phyloP scores from a whole-genome alignment of 2,113 vertebrate species.

The Steatornis caripensis region DNA sequence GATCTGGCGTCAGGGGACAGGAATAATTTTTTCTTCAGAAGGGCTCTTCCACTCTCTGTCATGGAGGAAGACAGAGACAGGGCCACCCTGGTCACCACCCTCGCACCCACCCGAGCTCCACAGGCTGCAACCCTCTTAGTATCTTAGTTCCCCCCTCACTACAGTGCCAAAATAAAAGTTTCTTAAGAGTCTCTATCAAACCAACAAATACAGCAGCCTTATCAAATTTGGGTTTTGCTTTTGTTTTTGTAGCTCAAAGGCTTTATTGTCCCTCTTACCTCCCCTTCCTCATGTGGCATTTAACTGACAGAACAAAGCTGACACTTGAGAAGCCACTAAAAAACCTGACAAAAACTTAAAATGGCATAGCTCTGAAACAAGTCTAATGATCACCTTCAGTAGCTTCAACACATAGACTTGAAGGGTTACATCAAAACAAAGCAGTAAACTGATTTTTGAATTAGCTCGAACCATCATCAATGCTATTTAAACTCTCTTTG shows the following conservation, averaged over 20 bases:
- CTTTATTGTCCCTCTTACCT: background rate
- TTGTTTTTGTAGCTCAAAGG: background rate
- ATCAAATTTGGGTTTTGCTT: background rate
- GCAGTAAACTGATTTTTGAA: background rate
- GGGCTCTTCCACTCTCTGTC: background rate
- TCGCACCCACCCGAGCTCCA: fast-evolving
- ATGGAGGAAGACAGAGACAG: fast-evolving
- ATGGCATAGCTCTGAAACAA: background rate
- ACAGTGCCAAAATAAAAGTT: background rate
- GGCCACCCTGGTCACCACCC: background rate
- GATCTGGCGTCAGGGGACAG: background rate
- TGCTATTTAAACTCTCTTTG: background rate
- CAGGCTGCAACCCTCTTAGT: background rate
- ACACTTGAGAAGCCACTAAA: background rate
- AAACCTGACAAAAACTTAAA: background rate
- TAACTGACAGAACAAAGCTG: background rate
- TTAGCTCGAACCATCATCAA: background rate
- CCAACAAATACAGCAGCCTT: background rate
- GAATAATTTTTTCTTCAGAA: background rate
- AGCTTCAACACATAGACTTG: background rate
- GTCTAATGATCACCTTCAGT: background rate
- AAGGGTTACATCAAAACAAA: slow-evolving; percentile 26
- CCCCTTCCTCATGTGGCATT: background rate
- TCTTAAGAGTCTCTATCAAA: background rate
- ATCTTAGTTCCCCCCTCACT: fast-evolving